phyloP scores from a whole-genome alignment of 2,888 invertebrate genomes.

The Tetranychus piercei region DNA sequence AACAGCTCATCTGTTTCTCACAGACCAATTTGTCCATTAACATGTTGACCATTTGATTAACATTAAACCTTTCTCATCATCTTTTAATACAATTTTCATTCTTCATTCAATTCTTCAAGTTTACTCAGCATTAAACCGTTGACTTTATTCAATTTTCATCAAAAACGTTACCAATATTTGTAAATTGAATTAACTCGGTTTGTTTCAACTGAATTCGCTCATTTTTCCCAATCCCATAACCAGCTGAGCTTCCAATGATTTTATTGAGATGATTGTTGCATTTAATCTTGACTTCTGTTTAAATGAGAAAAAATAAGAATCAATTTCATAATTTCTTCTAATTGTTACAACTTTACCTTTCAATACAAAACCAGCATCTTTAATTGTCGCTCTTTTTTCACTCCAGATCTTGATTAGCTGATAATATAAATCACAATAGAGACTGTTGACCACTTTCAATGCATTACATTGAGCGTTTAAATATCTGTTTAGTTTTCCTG shows the following conservation, averaged over 20 bases:
- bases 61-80: no score
- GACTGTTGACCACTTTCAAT: conserved; percentile 35
- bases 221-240: background rate
- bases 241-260: background rate
- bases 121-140: no score
- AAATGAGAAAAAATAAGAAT: background rate
- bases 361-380: conserved; percentile 38
- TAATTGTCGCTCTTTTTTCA: conserved; percentile 36
- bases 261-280: background rate
- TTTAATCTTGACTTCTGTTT: background rate
- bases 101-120: no score
- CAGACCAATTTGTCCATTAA: no score
- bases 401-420: conserved; percentile 37
- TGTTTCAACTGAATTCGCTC: no score
- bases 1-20: no score
- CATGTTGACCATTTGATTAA: no score
- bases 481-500: conserved; percentile 34
- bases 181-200: no score
- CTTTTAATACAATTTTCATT: no score
- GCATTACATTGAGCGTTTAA: conserved; percentile 31
- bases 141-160: no score
- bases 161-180: no score
- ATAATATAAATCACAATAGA: conserved; percentile 35
- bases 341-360: conserved; percentile 32
- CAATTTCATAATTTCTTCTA: background rate